Base-by-base conservation (phyloP, 2,797 vertebrate species). In the Molossus alvarezi region DNA sequence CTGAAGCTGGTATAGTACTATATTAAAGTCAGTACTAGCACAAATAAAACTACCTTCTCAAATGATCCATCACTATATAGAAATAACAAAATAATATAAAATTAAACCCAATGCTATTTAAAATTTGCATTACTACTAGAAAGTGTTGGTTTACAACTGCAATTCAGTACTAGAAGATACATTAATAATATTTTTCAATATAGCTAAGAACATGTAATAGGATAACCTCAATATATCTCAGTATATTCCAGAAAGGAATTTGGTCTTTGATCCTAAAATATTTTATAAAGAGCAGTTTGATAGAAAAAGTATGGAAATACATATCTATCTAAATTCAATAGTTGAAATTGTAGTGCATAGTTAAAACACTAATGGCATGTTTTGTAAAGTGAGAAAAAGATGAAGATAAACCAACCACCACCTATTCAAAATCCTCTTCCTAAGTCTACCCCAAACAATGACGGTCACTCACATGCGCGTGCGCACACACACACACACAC, bases 101-200 rank as follows among this genome's bases (percentile, higher is more conserved):
- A 51, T 86, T n/a, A 72, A 45, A 3, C 41, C 62, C 62, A 76
- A n/a, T 10, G 6, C 20, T 84, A 33, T 25, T 51, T 64, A 33
- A 20, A 87, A 73, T 57, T 88, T 60, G 53, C 20, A 51, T 93
- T 48, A 72, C 13, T 76, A 60, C 18, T 18, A 89, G 71, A 60
- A 64, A 62, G 13, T 41, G 4, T 58, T 76, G 76, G 29, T 58
- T 83, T 83, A 77, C 62, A 76, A 69, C 25, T 69, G 14, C 41
- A 90, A 15, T 76, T 76, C n/a, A 29, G 20, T 84, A 55, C 41
- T 71, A 53, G 20, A 9, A 71, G 55, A 85, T 84, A 71, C 71
- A 37, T 62, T 90, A 90, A n/a, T 75, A 58, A 29, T 90, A 51
- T 75, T 88, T 76, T 94, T 94, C 20, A 69, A 29, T 10, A 55